phyloP scores from a whole-genome alignment of 2,113 vertebrate species.

The Pampusana beccarii region DNA sequence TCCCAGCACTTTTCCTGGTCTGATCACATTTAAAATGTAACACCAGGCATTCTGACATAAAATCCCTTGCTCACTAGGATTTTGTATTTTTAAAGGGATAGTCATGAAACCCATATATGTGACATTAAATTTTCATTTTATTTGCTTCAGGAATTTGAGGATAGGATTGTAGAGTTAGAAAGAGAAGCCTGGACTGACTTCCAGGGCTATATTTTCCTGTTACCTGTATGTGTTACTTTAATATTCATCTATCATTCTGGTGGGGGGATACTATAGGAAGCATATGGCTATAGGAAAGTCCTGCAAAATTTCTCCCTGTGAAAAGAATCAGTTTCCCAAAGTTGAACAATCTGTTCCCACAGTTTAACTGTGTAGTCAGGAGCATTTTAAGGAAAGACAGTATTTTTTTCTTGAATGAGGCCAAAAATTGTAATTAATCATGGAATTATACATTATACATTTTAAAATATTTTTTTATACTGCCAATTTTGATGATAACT shows the following conservation, averaged over 20 bases:
- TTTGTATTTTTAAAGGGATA: not conserved
- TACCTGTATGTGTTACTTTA: not conserved
- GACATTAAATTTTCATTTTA: not conserved
- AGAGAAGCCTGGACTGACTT: not conserved
- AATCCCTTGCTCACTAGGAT: not conserved
- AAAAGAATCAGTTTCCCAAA: not conserved
- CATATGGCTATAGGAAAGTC: not conserved
- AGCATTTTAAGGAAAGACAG: not conserved
- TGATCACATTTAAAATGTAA: not conserved
- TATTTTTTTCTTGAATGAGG: not conserved
- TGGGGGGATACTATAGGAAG: not conserved
- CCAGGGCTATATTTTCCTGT: not conserved
- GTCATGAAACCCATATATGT: too few relatives aligned
- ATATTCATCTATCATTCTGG: not conserved
- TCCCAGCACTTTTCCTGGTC: not conserved
- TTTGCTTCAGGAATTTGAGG: not conserved
- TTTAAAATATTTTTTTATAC: not conserved
- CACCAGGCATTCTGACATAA: not conserved
- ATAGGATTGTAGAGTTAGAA: not conserved
- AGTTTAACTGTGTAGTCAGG: not conserved
- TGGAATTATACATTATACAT: not conserved
- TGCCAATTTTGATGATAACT: not conserved
- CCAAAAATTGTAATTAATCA: not conserved
- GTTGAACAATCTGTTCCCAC: not conserved
- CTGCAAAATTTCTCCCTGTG: not conserved